Base-by-base conservation (phyloP, 2,113 vertebrate genomes). In the Polypterus bichir region DNA sequence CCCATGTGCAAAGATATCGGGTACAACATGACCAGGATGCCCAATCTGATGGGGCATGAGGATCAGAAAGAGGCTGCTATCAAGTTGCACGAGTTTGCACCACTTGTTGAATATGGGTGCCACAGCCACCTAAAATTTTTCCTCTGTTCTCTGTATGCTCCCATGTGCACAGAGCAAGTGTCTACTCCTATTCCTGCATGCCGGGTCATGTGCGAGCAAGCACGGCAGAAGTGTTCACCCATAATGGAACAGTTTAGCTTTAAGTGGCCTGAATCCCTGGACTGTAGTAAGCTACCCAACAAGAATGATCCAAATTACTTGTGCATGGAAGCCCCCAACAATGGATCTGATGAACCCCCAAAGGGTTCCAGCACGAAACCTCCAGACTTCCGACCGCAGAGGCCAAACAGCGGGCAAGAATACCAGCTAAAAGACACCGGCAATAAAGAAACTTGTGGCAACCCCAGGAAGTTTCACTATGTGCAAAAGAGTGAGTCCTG, bases 91-190 rank as follows among this genome's bases (percentile, higher is more conserved):
- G 92, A 95, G 80, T 94, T 93, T 53, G 89, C 89, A 1, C 88
- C 92, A 0, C 78, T 95, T 60, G 92, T 94, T 57, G 88, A 91
- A 72, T 88, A 88, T 44, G 91, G 92, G 61, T 95, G 92, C 74
- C 92, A 94, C 80, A 71, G 86, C 47, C 96, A 97, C 65, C 86
- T 99, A 7, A 92, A 92, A 71, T 98, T 98, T 65, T 98, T 97
- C 72, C 88, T 99, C 59, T 98, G 96, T 71, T 97, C 95, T 0
- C 84, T 99, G 7, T 95, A 96, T 0, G 94, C 96, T 3, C 95
- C 96, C 11, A 97, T 99, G 96, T 99, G 96, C 86, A 96, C 94
- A 0, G 95, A 98, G 80, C 91, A 99, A 75, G 96, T 99, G 69
- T 99, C 96, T 3, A 88, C 92, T 3, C 93, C 95, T 3, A 98